Base-by-base conservation (phyloP, 2,797 vertebrate species). In the Neosilurus mollespiculum region DNA sequence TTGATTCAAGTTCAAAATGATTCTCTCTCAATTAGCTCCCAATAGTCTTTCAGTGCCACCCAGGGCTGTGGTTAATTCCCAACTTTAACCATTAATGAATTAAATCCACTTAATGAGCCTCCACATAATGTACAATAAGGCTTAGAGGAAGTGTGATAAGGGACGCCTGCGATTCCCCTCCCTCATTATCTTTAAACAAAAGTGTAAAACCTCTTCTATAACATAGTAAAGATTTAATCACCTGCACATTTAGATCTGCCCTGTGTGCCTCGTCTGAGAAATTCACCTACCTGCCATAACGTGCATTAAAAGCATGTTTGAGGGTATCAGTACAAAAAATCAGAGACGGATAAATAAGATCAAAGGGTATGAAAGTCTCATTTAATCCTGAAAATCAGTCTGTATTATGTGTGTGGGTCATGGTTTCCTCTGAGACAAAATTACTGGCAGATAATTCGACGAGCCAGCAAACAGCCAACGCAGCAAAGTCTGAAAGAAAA, bases 311-410 rank as follows among this genome's bases (percentile, higher is more conserved):
- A 89, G 83, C 83, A 85, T 86, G 90, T 77, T 85, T 89, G 86
- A 88, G 88, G 83, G 91, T 89, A 91, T 92, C 89, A 86, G 81
- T 11, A 62, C 90, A 89, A 92, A 89, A 89, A 90, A 89, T 91
- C 87, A 92, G 90, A 92, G 88, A 92, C 90, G 86, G 88, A 87
- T 83, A 49, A 72, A n/a, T 83, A 82, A 89, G 88, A 90, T 86
- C 7, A 78, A 85, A 89, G 69, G 82, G 84, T 85, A 88, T 84
- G 86, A 85, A 81, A 78, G 83, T 85, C 85, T 87, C 87, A 84
- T 90, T 91, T 92, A 91, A 91, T 91, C 91, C 89, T 91, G 86
- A 54, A 53, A 91, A 90, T 90, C 87, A 62, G 51, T 64, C 84
- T 81, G 67, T 49, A 0, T 4, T 88, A 86, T 83, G 84, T 73